Conservation (phyloP, 2,797 vertebrate species). For the Lepus oiostolus region DNA sequence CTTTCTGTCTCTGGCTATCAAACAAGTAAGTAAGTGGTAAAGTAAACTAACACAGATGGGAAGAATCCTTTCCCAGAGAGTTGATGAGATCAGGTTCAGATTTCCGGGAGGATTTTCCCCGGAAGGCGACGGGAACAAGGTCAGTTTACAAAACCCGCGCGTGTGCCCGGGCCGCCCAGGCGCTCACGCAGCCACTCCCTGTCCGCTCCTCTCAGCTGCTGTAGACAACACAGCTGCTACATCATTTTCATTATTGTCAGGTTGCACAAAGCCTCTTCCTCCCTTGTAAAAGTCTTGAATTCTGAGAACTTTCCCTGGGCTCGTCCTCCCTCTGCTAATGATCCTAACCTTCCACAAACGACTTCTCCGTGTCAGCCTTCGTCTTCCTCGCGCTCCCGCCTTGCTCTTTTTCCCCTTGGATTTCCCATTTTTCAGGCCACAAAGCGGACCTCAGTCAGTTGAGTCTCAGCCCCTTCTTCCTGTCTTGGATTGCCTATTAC, state of each 20-base stretch:
- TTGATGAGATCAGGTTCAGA: not conserved
- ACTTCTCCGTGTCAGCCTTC: constrained; percentile 82
- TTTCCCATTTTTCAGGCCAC: constrained; percentile 86
- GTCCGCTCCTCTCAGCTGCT: constrained; percentile 36
- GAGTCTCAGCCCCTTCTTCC: constrained; percentile 80
- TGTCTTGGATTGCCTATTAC: constrained; percentile 74
- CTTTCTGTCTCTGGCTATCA: no score
- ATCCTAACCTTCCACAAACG: constrained; percentile 81
- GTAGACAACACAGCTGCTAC: constrained; percentile 63
- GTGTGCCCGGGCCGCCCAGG: fast-evolving
- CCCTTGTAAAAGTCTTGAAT: constrained; percentile 83
- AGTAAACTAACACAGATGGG: no score
- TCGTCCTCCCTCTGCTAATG: constrained; percentile 79
- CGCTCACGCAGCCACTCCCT: fast-evolving
- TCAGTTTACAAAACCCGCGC: fast-evolving
- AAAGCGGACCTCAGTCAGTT: constrained; percentile 81
- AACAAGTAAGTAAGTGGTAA: no score
- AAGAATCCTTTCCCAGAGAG: not conserved
- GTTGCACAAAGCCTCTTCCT: constrained; percentile 74
- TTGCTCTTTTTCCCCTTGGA: not conserved
- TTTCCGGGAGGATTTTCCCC: not conserved
- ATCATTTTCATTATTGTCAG: constrained; percentile 66
- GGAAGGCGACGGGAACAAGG: fast-evolving
- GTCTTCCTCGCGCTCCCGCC: not conserved
- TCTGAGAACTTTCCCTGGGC: constrained; percentile 77